Evolutionary conservation across 1,140 invertebrate species (phyloP).

Genomic region (Dreissena rostriformis): DNA sequence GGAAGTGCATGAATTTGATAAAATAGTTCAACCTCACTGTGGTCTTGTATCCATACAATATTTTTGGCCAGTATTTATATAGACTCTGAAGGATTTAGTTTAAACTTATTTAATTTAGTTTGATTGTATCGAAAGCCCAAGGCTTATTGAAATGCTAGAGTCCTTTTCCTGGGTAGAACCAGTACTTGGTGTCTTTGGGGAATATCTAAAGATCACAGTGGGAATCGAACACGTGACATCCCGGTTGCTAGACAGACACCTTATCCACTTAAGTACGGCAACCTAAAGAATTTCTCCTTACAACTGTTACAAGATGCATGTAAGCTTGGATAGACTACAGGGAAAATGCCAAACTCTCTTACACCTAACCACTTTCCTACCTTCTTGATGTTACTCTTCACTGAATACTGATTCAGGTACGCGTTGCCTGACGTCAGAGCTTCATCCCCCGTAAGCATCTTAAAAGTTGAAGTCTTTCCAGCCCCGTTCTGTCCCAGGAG

Average conservation of each 20-base stretch:
- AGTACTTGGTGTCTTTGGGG: too few species aligned
- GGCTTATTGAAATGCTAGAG: background rate
- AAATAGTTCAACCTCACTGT: too few species aligned
- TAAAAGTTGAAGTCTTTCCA: constrained; percentile 95
- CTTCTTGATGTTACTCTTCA: constrained; percentile 63
- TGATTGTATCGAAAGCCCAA: background rate
- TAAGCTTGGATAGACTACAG: background rate
- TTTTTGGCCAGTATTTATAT: too few species aligned
- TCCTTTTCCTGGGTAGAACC: background rate
- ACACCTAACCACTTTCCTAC: constrained; percentile 14
- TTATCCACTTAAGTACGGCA: background rate
- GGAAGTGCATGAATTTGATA: too few species aligned
- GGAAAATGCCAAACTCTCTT: background rate
- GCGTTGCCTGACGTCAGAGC: constrained; percentile 77
- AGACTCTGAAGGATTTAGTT: too few species aligned
- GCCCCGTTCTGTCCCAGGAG: constrained; percentile 93
- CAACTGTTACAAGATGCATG: background rate
- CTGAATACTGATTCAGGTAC: constrained; percentile 69
- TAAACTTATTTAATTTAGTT: too few species aligned
- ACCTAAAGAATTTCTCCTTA: background rate
- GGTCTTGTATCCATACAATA: too few species aligned
- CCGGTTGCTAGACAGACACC: too few species aligned
- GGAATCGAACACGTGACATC: too few species aligned
- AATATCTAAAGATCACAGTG: too few species aligned
- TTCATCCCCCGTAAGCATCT: constrained; percentile 88